Conservation (phyloP, 2,888 invertebrate genomes). For the Orchesellides sinensis region DNA sequence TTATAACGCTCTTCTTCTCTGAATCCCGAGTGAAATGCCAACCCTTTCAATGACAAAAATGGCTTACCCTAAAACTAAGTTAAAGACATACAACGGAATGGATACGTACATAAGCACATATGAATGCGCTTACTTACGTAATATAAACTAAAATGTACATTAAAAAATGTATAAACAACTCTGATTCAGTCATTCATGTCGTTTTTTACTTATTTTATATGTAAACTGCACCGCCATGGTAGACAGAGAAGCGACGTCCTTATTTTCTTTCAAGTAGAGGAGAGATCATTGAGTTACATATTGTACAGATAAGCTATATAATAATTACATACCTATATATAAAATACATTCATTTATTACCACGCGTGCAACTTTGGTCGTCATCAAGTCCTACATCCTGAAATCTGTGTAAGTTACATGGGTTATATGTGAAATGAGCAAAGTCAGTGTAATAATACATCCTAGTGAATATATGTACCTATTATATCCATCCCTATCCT, state of each 20-base stretch:
- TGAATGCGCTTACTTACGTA: not conserved
- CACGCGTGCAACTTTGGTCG: too few relatives aligned
- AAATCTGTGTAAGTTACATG: constrained; percentile 10
- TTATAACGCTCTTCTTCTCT: constrained; percentile 38
- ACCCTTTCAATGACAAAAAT: constrained; percentile 40
- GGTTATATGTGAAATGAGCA: constrained; percentile 19
- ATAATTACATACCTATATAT: not conserved
- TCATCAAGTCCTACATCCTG: constrained; percentile 16
- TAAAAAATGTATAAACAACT: not conserved
- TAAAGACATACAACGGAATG: not conserved
- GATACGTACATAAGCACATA: not conserved
- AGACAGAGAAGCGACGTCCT: constrained; percentile 46
- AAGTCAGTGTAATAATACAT: too few relatives aligned
- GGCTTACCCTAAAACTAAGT: constrained; percentile 19
- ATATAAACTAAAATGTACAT: constrained; percentile 3
- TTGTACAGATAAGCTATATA: not conserved
- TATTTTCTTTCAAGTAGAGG: constrained; percentile 15
- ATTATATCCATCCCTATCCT: too few relatives aligned
- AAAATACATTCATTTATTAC: too few relatives aligned
- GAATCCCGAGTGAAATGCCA: constrained; percentile 36
- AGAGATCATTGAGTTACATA: constrained; percentile 15
- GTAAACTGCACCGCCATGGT: constrained; percentile 6
- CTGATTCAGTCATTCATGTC: not conserved
- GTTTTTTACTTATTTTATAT: constrained; percentile 31
- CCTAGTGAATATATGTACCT: too few relatives aligned